These are phyloP conservation scores for Apostichopus parvimensis DNA, from an alignment of 35 echinoderm and acorn worm genomes.

Conservation along the genomic window DNA sequence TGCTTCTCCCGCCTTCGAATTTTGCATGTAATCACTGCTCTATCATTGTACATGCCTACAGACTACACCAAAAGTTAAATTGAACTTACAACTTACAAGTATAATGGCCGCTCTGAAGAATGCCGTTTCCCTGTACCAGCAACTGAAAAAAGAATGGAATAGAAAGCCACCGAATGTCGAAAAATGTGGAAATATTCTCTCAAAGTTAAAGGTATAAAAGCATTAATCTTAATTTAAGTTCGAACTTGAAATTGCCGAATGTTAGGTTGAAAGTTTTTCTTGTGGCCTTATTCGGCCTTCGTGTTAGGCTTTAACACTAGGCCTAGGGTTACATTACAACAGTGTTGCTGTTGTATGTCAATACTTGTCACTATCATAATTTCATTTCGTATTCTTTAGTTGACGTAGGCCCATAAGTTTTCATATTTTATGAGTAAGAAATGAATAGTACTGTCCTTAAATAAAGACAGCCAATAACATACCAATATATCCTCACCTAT, in stretches of 20 bases:
- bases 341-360: too few relatives aligned
- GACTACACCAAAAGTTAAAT: not conserved
- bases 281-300: not conserved
- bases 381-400: too few relatives aligned
- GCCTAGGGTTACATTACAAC: not conserved
- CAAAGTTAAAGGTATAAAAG: conserved; percentile 81
- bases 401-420: too few relatives aligned
- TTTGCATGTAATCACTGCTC: not conserved
- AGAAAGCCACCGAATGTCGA: conserved; percentile 87
- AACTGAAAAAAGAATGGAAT: conserved; percentile 91
- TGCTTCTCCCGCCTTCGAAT: not conserved
- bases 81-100: not conserved
- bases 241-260: conserved; percentile 1
- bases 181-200: conserved; percentile 90
- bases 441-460: too few relatives aligned
- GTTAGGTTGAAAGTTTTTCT: not conserved
- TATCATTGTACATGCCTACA: too few relatives aligned
- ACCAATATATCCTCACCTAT: too few relatives aligned
- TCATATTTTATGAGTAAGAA: too few relatives aligned
- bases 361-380: too few relatives aligned
- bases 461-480: too few relatives aligned
- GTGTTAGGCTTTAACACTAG: not conserved
- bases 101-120: conserved; percentile 87
- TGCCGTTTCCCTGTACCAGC: conserved; percentile 86
- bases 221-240: not conserved